A percentile compares a stretch with the other conserved stretches of the same genome.
Conservation (phyloP, 2,113 vertebrate species). For the Verasper variegatus region DNA sequence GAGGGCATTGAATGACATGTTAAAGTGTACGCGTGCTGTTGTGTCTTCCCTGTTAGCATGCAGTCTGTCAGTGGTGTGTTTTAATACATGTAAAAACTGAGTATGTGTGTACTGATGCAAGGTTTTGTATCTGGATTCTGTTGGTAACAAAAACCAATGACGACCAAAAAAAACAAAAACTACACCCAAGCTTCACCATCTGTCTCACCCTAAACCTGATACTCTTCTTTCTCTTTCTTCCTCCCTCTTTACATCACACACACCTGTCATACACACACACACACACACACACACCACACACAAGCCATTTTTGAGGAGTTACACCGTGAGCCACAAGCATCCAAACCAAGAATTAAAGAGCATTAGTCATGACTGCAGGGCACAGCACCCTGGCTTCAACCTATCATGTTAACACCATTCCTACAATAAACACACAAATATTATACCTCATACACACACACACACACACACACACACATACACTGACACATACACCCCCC, state of each 20-base stretch:
- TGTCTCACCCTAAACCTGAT: slow-evolving; percentile 70
- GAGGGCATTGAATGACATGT: slow-evolving; percentile 27
- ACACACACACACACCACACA: slow-evolving; percentile 22
- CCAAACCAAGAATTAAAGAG: slow-evolving; percentile 54
- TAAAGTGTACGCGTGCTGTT: slow-evolving; percentile 1
- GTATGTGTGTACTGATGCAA: neutral
- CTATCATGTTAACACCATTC: slow-evolving; percentile 56
- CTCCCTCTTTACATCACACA: slow-evolving; percentile 27
- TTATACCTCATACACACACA: slow-evolving; percentile 11
- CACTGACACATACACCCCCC: neutral
- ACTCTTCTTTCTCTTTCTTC: slow-evolving; percentile 48
- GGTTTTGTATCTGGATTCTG: slow-evolving; percentile 9
- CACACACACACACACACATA: neutral
- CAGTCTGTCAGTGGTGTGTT: slow-evolving; percentile 16
- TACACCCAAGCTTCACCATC: slow-evolving; percentile 60
- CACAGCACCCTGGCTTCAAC: slow-evolving; percentile 46
- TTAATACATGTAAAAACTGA: slow-evolving; percentile 14
- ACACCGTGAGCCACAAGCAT: slow-evolving; percentile 36
- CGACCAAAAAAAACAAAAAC: slow-evolving; percentile 34
- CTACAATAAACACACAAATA: slow-evolving; percentile 41
- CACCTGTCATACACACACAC: slow-evolving; percentile 9
- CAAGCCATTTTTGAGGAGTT: slow-evolving; percentile 50
- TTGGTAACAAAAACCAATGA: slow-evolving; percentile 55
- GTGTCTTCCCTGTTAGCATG: neutral
- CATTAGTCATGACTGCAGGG: slow-evolving; percentile 59